Base-by-base conservation (phyloP, 2,888 invertebrate species). In the Cephus pulcher region DNA sequence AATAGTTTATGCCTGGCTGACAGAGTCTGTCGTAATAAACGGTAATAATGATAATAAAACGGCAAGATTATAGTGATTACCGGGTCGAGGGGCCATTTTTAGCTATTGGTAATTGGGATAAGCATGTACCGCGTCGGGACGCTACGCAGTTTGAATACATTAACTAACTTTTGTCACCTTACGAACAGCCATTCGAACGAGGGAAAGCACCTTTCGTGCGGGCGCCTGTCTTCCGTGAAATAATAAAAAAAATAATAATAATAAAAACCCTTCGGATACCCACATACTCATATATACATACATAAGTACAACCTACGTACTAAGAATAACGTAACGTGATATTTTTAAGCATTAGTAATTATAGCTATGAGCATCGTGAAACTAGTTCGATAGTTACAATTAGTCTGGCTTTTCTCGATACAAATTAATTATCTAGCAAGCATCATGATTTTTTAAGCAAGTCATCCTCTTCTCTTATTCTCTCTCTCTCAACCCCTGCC, bases 31-130 rank as follows among this genome's bases (percentile, higher is more conserved):
- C 82, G 83, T 84, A 85, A 86, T 85, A 84, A 85, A 84, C 81
- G 81, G 81, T 83, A 86, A 88, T 89, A 89, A 88, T 88, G 88
- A 85, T 87, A 88, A 89, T 85, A 87, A 86, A 86, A 84, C 75
- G 82, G 79, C 81, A 81, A 84, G 86, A 90, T 89, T 88, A 89
- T 84, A 85, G 86, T 86, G 84, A 88, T 90, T 89, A 88, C 78
- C 78, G 69, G 69, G 73, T n/a, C 76, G 82, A 75, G 71, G 71
- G 70, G 74, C 79, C 76, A 80, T 83, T 83, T 81, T 84, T 83
- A 79, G 78, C 68, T 74, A 34, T 15, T 76, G 71, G 73, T 73
- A 78, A 81, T 82, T 80, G 81, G 80, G 77, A 78, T 40, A 81
- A 81, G 77, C 79, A 77, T 77, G 80, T 76, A 75, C 76, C 74